Evolutionary conservation across 2,113 vertebrate species (phyloP).

Genomic region (Caranx melampygus): DNA sequence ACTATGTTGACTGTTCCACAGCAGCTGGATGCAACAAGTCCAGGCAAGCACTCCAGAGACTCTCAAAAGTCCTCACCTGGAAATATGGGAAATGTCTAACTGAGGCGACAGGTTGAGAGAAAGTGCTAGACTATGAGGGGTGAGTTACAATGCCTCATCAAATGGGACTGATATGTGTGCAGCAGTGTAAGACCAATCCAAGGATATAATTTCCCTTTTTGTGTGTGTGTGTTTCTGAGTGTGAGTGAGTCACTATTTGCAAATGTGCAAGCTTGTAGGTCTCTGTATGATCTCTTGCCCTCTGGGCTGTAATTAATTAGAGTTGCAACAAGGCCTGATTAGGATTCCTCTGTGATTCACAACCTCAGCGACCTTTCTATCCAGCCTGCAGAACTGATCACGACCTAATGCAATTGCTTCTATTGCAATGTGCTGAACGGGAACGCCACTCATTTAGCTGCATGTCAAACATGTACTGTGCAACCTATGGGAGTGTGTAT

Average conservation of each 20-base stretch:
- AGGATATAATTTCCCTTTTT: conserved; percentile 23
- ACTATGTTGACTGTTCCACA: conserved; percentile 3
- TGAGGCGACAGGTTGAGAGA: background rate
- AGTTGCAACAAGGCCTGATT: conserved; percentile 80
- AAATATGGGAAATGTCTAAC: conserved; percentile 5
- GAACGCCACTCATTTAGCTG: conserved; percentile 48
- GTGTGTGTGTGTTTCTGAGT: conserved; percentile 3
- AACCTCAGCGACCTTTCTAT: conserved; percentile 71
- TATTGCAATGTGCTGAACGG: conserved; percentile 26
- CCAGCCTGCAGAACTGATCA: conserved; percentile 56
- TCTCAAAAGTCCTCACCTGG: conserved; percentile 4
- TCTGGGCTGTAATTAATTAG: conserved; percentile 83
- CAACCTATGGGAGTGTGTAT: conserved; percentile 17
- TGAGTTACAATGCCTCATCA: conserved; percentile 15
- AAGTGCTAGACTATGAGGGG: background rate
- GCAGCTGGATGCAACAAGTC: conserved; percentile 29
- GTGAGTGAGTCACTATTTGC: conserved; percentile 39
- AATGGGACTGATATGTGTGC: conserved; percentile 29
- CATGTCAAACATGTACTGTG: conserved; percentile 40
- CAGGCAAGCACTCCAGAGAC: conserved; percentile 3
- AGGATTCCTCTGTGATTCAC: conserved; percentile 76
- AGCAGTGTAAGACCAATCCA: conserved; percentile 19
- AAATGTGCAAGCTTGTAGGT: conserved; percentile 53
- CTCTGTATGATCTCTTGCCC: conserved; percentile 72
- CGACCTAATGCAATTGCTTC: conserved; percentile 39